Base-by-base conservation (phyloP, 2,888 invertebrate species). In the Diarsia mendica region DNA sequence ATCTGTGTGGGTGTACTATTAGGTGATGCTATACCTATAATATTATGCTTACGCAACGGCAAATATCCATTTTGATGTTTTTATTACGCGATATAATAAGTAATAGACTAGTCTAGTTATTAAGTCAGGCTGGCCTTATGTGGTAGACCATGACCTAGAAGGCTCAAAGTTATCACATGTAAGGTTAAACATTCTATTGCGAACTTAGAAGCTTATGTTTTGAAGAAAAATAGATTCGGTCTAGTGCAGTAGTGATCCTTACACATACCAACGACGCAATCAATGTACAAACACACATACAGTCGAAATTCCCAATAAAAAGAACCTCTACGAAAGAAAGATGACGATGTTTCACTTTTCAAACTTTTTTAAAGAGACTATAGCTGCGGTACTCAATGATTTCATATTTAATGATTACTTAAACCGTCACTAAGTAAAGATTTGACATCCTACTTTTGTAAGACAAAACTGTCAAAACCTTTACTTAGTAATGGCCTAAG, bases 61-160 rank as follows among this genome's bases (percentile, higher is more conserved):
- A 70, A 46, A 55, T n/a, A 18, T 0, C 53, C 18, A 70, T 55
- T 55, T n/a, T 10, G 13, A 33, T 71, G 0, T 44, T 39, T 72
- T 58, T 72, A 39, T 20, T 6, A 23, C 20, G 0, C 23, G 20
- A 0, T 20, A 23, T 28, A 49, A 49, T 49, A 18, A 5, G 15
- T 39, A 48, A 53, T 53, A 63, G n/a, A 13, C 55, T 55, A 55
- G 63, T 44, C 63, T 69, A 69, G 63, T 39, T 77, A 78, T 69
- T 55, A 64, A 11, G 20, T 8, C 48, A 20, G 20, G 0, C 33
- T 67, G 46, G 23, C 77, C 48, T 77, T 69, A 78, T 15, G 55
- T 15, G 8, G 13, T 46, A 1, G 44, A 9, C 69, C 76, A 2
- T 77, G 76, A 78, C 79, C 79, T 63, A 44, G n/a, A 44, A 63